These are phyloP conservation scores for Tetheella fluctuosa DNA, from an alignment of 2,888 invertebrate genomes.

Conservation along the genomic window DNA sequence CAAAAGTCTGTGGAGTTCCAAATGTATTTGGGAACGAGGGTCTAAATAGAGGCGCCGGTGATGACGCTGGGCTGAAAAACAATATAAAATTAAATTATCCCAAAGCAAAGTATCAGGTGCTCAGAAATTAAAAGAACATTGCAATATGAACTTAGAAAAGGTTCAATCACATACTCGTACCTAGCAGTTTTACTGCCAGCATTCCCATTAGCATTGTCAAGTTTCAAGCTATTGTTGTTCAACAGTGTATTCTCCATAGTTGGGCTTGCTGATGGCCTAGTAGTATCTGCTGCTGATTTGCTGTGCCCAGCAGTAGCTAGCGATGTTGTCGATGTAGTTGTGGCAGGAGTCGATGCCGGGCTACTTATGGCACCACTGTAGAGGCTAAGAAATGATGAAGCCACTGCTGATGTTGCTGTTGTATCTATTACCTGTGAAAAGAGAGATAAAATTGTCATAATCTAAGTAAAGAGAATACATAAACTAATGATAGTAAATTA, in stretches of 20 bases:
- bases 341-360: conserved; percentile 65
- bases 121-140: background rate
- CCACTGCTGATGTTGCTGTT: conserved; percentile 82
- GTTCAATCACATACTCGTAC: conserved; percentile 9
- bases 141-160: background rate
- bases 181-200: conserved; percentile 72
- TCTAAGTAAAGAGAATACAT: background rate
- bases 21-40: conserved; percentile 89
- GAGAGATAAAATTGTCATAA: background rate
- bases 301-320: conserved; percentile 59
- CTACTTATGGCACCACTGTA: conserved; percentile 79
- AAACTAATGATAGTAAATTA: background rate
- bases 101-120: background rate
- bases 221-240: conserved; percentile 75
- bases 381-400: conserved; percentile 80
- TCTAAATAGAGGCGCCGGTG: conserved; percentile 88
- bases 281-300: conserved; percentile 68
- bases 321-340: conserved; percentile 53
- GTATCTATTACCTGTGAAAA: conserved; percentile 82
- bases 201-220: conserved; percentile 78
- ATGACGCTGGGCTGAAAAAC: conserved; percentile 83
- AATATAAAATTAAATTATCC: conserved; percentile 8
- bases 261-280: conserved; percentile 68
- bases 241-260: conserved; percentile 68
- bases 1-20: conserved; percentile 83